Evolutionary conservation across 2,797 vertebrate genomes (phyloP).

Genomic region (Manis pentadactyla): DNA sequence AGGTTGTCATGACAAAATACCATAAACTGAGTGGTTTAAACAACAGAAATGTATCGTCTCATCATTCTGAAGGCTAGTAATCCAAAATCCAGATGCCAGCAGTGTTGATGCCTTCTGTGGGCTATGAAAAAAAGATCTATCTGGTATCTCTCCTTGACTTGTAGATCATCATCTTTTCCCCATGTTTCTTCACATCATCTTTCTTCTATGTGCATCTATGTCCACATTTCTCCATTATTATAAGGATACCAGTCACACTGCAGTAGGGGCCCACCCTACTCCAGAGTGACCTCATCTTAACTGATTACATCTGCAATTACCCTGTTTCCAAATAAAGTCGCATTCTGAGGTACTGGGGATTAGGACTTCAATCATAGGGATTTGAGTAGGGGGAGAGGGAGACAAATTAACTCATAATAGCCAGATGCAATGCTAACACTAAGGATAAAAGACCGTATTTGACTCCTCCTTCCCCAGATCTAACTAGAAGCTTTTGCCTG

Average conservation of each 20-base stretch:
- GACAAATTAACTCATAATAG: background rate
- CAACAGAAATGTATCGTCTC: background rate
- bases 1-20: background rate
- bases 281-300: background rate
- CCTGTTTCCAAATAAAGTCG: background rate
- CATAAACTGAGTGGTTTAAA: background rate
- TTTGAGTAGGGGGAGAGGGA: background rate
- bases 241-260: background rate
- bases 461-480: background rate
- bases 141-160: background rate
- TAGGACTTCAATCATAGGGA: background rate
- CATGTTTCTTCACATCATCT: background rate
- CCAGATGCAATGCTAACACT: background rate
- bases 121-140: background rate
- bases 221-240: background rate
- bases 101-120: background rate
- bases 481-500: background rate
- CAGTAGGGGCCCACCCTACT: background rate
- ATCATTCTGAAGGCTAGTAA: background rate
- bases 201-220: background rate
- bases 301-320: background rate
- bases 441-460: background rate
- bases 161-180: background rate
- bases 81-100: background rate
- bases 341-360: background rate